A percentile compares a stretch with the other conserved stretches of the same genome.
Evolutionary conservation across 2,797 vertebrate genomes (phyloP).

Genomic region (Kryptolebias ocellatus): DNA sequence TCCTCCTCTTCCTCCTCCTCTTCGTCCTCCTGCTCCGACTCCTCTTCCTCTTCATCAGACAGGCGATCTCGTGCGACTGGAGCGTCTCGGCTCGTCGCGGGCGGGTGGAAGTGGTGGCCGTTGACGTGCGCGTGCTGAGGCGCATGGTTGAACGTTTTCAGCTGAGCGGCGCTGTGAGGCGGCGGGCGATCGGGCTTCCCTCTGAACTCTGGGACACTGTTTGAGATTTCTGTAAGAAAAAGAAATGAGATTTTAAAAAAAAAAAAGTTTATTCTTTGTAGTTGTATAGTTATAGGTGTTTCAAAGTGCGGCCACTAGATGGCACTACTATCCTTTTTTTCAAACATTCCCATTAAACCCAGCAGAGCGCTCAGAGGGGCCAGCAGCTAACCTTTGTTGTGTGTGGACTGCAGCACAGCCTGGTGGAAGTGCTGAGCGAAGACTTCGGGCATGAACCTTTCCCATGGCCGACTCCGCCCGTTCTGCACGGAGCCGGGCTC

Average conservation of each 20-base stretch:
- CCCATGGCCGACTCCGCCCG: conserved; percentile 86
- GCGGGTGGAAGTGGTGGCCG: conserved; percentile 73
- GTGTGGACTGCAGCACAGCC: conserved; percentile 92
- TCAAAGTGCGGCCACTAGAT: conserved; percentile 51
- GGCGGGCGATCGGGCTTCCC: conserved; percentile 78
- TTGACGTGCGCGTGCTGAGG: conserved; percentile 76
- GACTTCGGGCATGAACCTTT: conserved; percentile 88
- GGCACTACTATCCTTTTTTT: conserved; percentile 34
- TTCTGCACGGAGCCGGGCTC: conserved; percentile 81
- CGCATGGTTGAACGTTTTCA: conserved; percentile 68
- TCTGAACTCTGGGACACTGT: conserved; percentile 45
- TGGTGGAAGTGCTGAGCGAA: conserved; percentile 94
- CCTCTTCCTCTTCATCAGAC: conserved; percentile 71
- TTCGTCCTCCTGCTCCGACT: conserved; percentile 73
- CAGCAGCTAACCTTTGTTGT: conserved; percentile 86
- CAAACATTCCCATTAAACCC: too few relatives aligned
- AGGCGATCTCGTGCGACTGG: conserved; percentile 41
- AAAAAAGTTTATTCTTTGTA: not conserved
- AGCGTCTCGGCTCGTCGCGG: conserved; percentile 49
- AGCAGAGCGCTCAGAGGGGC: not conserved
- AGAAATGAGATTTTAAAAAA: not conserved
- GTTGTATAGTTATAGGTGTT: not conserved
- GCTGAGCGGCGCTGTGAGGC: conserved; percentile 85
- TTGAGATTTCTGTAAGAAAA: conserved; percentile 60
- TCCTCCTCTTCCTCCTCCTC: conserved; percentile 62